phyloP scores from a whole-genome alignment of 2,888 invertebrate genomes.

The Griposia aprilina region DNA sequence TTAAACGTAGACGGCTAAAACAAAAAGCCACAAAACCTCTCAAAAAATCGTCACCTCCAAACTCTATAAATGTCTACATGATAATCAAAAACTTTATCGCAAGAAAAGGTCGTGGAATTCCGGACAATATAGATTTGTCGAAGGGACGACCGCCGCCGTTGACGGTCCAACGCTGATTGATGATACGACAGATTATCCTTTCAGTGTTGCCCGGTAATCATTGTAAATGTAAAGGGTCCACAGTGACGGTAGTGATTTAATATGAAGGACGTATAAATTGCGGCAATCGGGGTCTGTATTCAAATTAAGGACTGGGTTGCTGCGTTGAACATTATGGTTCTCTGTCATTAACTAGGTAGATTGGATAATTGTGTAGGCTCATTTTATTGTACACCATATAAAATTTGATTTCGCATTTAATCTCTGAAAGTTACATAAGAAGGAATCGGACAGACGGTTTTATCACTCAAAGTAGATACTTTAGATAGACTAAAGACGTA shows the following conservation, averaged over 20 bases:
- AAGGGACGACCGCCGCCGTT: conserved; percentile 57
- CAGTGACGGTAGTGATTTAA: conserved; percentile 61
- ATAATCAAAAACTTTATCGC: conserved; percentile 53
- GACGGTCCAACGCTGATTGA: conserved; percentile 66
- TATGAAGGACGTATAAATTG: conserved; percentile 41
- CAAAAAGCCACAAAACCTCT: neutral
- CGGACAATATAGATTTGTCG: conserved; percentile 66
- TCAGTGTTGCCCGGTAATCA: conserved; percentile 47
- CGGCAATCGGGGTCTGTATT: conserved; percentile 28
- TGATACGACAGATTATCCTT: conserved; percentile 69
- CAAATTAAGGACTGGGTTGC: conserved; percentile 16
- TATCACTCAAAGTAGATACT: neutral
- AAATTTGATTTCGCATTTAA: neutral
- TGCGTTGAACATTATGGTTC: conserved; percentile 3
- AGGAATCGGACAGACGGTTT: neutral
- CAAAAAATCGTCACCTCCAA: conserved; percentile 33
- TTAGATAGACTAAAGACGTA: neutral
- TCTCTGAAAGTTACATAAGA: neutral
- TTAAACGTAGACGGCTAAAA: neutral
- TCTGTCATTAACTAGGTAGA: conserved; percentile 18
- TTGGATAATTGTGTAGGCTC: neutral
- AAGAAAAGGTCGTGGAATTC: conserved; percentile 54
- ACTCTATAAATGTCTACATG: conserved; percentile 47
- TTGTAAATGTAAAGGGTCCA: conserved; percentile 59
- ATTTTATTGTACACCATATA: neutral